Percentiles rank a stretch among this genome's conserved stretches.
phyloP scores from a whole-genome alignment of 2,797 vertebrate species.

The Loris lydekkerianus region DNA sequence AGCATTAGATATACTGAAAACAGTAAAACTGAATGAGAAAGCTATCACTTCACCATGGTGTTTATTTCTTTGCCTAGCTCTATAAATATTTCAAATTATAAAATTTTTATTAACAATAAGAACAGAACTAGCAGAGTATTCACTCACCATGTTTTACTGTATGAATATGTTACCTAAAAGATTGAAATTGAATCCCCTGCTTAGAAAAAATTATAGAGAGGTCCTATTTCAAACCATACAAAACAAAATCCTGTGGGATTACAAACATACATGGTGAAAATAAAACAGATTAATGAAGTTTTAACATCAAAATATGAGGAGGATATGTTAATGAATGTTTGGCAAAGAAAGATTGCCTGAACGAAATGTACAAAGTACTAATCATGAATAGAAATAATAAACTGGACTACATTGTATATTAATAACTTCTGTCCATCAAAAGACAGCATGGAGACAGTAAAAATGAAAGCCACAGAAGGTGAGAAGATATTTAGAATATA shows the following conservation, averaged over 20 bases:
- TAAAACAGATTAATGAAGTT: neutral
- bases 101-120: conserved; percentile 39
- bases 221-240: neutral
- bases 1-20: conserved; percentile 42
- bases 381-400: conserved; percentile 31
- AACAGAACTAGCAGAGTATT: neutral
- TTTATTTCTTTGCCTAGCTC: conserved; percentile 60
- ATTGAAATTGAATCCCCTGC: neutral
- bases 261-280: neutral
- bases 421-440: conserved; percentile 12
- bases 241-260: neutral
- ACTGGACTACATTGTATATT: neutral
- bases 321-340: neutral
- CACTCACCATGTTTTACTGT: neutral
- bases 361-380: neutral
- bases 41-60: neutral
- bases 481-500: neutral
- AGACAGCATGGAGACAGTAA: neutral
- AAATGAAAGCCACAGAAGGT: neutral
- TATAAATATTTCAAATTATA: conserved; percentile 61
- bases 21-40: conserved; percentile 60
- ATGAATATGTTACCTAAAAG: neutral
- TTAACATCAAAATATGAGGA: neutral
- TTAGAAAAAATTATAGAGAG: neutral
- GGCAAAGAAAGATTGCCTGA: conserved; percentile 3